Evolutionary conservation across 2,113 vertebrate genomes (phyloP).

Genomic region (Poeciliopsis turrubarensis): DNA sequence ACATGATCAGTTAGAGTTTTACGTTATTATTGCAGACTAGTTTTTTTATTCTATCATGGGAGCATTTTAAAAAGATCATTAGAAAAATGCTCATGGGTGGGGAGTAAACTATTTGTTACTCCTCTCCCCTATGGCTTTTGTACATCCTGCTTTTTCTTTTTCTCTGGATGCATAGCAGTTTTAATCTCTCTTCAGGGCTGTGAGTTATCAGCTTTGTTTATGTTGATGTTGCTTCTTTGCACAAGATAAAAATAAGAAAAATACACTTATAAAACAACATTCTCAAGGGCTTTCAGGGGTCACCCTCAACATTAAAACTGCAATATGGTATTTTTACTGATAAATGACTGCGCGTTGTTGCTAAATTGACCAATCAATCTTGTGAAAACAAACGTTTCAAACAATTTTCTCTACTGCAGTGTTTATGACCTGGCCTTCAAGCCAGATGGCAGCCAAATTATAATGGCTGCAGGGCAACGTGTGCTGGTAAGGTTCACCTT

Average conservation of each 20-base stretch:
- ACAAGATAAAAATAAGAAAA: not conserved
- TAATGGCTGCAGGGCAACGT: constrained; percentile 93
- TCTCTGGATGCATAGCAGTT: not conserved
- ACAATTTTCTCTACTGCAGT: constrained; percentile 66
- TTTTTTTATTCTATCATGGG: not conserved
- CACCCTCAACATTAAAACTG: not conserved
- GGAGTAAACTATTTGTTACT: not conserved
- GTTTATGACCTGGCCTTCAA: constrained; percentile 97
- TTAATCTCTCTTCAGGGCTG: not conserved
- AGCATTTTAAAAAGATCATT: too few relatives aligned
- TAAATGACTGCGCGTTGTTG: not conserved
- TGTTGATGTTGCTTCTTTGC: not conserved
- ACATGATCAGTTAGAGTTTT: too few relatives aligned
- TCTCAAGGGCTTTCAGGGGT: not conserved
- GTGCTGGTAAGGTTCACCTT: constrained; percentile 86
- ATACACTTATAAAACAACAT: not conserved
- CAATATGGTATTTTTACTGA: not conserved
- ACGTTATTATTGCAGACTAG: too few relatives aligned
- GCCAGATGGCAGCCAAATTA: constrained; percentile 95
- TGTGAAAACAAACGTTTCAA: constrained; percentile 4
- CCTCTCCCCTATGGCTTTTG: not conserved
- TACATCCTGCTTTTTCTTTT: too few relatives aligned
- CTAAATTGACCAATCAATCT: not conserved
- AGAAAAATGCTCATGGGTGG: too few relatives aligned
- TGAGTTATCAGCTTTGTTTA: not conserved